Percentiles rank a stretch among this genome's conserved stretches.
Conservation (phyloP, 2,797 vertebrate species). For the Amniataba percoides region DNA sequence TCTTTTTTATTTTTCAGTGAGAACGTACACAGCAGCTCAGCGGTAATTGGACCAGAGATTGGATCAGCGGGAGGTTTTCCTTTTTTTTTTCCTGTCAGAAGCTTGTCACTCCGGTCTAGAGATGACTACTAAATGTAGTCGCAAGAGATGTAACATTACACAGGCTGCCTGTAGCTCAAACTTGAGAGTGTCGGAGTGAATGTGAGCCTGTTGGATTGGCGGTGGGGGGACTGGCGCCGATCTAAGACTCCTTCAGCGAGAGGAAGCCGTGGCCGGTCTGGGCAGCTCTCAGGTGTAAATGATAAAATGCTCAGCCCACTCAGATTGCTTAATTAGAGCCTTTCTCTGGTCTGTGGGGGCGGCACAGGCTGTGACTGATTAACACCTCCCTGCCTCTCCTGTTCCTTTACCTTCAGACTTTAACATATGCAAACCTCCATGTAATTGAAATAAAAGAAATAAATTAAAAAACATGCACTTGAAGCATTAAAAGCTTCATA, state of each 20-base stretch:
- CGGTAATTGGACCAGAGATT: slow-evolving; percentile 61
- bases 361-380: slow-evolving; percentile 1
- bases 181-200: slow-evolving; percentile 2
- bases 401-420: background rate
- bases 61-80: slow-evolving; percentile 48
- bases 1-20: background rate
- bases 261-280: background rate
- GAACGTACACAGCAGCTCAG: background rate
- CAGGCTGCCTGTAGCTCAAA: background rate
- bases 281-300: slow-evolving; percentile 32
- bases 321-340: slow-evolving; percentile 24
- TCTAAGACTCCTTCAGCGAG: background rate
- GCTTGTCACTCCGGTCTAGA: slow-evolving; percentile 15
- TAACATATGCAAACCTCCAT: background rate
- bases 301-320: slow-evolving; percentile 13
- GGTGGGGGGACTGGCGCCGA: background rate
- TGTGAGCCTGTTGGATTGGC: background rate
- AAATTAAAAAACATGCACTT: background rate
- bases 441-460: background rate
- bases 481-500: background rate
- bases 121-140: slow-evolving; percentile 46
- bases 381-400: background rate
- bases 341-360: background rate
- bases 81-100: background rate
- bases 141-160: slow-evolving; percentile 10